Percentiles rank a stretch among this genome's conserved stretches.
Evolutionary conservation across 2,888 invertebrate species (phyloP).

Genomic region (Linyphia triangularis): DNA sequence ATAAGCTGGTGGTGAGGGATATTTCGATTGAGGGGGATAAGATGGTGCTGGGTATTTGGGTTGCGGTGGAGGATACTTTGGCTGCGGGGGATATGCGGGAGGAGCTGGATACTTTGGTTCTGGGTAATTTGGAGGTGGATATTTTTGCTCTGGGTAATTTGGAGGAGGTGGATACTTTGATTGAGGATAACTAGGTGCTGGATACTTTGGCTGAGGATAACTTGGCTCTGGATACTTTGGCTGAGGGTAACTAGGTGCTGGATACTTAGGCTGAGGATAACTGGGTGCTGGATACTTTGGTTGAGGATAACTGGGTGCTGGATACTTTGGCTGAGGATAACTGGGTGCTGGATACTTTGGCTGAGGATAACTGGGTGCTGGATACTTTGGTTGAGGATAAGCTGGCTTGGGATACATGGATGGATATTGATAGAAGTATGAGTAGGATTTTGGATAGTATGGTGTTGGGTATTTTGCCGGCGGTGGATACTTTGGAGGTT

Average conservation of each 20-base stretch:
- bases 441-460: slow-evolving; percentile 23
- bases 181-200: slow-evolving; percentile 31
- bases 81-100: slow-evolving; percentile 23
- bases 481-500: slow-evolving; percentile 24
- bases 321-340: slow-evolving; percentile 41
- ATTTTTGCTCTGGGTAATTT: not conserved
- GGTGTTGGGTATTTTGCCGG: slow-evolving; percentile 37
- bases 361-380: slow-evolving; percentile 53
- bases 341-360: slow-evolving; percentile 41
- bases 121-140: slow-evolving; percentile 32
- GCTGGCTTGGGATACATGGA: slow-evolving; percentile 19
- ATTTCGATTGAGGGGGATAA: slow-evolving; percentile 19
- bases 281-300: slow-evolving; percentile 26
- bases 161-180: slow-evolving; percentile 35
- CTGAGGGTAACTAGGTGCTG: slow-evolving; percentile 25
- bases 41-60: slow-evolving; percentile 18
- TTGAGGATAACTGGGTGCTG: slow-evolving; percentile 30
- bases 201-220: slow-evolving; percentile 53
- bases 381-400: slow-evolving; percentile 62
- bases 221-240: slow-evolving; percentile 59
- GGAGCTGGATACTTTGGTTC: slow-evolving; percentile 32
- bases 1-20: slow-evolving; percentile 8
- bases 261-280: slow-evolving; percentile 43
- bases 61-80: slow-evolving; percentile 16
- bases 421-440: slow-evolving; percentile 21